A percentile compares a stretch with the other conserved stretches of the same genome.
Evolutionary conservation across 2,888 invertebrate genomes (phyloP).

Genomic region (Papilio elwesi): DNA sequence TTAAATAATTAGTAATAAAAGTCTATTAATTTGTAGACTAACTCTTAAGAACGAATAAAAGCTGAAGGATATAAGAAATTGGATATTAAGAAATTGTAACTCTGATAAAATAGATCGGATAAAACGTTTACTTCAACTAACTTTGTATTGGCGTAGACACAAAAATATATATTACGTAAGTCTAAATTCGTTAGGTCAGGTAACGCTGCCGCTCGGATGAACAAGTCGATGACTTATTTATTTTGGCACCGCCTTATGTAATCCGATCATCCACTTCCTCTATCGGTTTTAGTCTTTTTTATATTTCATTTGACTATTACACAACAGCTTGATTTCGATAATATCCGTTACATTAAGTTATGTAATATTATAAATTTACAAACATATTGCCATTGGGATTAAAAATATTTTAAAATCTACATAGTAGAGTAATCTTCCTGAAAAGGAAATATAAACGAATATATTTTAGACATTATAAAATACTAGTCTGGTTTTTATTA

Average conservation of each 20-base stretch:
- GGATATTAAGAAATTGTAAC: neutral
- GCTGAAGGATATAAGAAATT: neutral
- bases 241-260: constrained; percentile 18
- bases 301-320: constrained; percentile 7
- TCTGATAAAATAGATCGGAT: neutral
- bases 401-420: no score
- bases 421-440: no score
- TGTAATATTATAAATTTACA: neutral
- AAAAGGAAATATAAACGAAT: no score
- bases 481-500: no score
- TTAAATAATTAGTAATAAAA: no score
- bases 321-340: constrained; percentile 5
- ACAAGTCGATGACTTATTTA: constrained; percentile 4
- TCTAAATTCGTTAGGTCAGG: constrained; percentile 3
- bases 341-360: neutral
- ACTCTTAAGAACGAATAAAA: neutral
- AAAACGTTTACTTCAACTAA: neutral
- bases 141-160: neutral
- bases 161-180: constrained; percentile 9
- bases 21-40: neutral
- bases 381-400: neutral
- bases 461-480: no score
- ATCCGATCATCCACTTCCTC: constrained; percentile 28
- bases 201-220: neutral
- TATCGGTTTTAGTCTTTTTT: neutral